Base-by-base conservation (phyloP, 1,140 invertebrate genomes). In the Drosophila melanica region DNA sequence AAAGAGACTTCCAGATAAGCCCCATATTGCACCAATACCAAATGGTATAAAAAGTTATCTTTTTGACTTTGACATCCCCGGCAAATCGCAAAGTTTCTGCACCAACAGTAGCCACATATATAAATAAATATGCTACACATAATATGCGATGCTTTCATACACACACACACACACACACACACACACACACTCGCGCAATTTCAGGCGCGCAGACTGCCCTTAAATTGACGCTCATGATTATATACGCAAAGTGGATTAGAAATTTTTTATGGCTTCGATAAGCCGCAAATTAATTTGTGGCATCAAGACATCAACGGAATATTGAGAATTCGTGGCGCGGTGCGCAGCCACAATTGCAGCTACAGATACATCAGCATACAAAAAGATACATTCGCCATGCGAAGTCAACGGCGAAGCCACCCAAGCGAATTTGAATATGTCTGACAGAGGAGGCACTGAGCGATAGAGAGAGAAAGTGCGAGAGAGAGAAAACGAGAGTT, bases 181-280 rank as follows among this genome's bases (percentile, higher is more conserved):
- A 41, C 9, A 48, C 14, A n/a, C 10, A 57, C n/a, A 47, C 11
- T 12, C 8, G 37, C 12, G 30, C 5, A 45, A 4, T n/a, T 8
- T 7, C 1, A 55, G 4, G 30, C n/a, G 27, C 27, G 3, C 16
- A 18, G 27, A 42, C 18, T 47, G 55, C 23, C 70, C 35, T 68
- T 73, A 55, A 68, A 73, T 68, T 73, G 70, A 60, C 55, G 70
- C 55, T 73, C 55, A 73, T 73, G 65, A 74, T 74, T 74, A 74
- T 69, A 69, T 69, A 74, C 58, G 71, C 58, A 74, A 74, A 69
- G 58, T 69, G 58, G 51, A 74, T 74, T 57, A 70, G 66, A 69
- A 69, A 58, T 57, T 74, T 71, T 74, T 23, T 69, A 74, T 63
- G 66, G 58, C 39, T 74, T 74, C 71, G 57, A 69, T 74, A 69